Base-by-base conservation (phyloP, 2,888 invertebrate species). In the Ceriagrion tenellum region DNA sequence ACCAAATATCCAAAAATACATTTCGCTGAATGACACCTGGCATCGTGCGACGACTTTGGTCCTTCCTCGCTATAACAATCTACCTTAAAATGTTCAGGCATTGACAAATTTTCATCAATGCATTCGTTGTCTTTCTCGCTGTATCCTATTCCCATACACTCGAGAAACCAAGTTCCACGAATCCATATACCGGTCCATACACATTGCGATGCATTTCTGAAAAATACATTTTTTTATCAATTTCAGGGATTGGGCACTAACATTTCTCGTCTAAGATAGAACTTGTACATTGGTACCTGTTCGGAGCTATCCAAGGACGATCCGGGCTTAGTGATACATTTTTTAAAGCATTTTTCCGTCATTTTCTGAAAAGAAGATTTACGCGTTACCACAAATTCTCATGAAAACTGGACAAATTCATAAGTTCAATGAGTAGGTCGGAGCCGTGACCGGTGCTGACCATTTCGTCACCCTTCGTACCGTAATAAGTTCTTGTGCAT, bases 181-280 rank as follows among this genome's bases (percentile, higher is more conserved):
- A 96, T 99, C 99, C 98, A 99, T 99, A 97, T 99, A 99, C 96
- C 99, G 98, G 97, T 99, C 99, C 99, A 99, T 99, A 97, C 99
- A 99, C 99, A 99, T 99, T 0, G 99, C 99, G 96, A 99, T 98
- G 97, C 99, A 99, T 98, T 99, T 99, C 98, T 99, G 98, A 95
- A 95, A 74, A 89, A 95, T 95, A 30, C 18, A 16, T 95, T 90
- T 59, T 56, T 20, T 10, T 30, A 95, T 88, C 26, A 96, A 95
- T 26, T 20, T 20, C 88, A 95, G 12, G 30, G 30, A 91, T 63
- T 88, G 35, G 95, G 74, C 56, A 95, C 59, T n/a, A 40, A 91
- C 35, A 95, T 12, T 95, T 90, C 93, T 12, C 23, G 40, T 30
- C 55, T 0, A 23, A 8, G 55, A 74, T 16, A 55, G 26, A 35